These are phyloP conservation scores for Teleogryllus occipitalis DNA, from an alignment of 1,140 invertebrate genomes.

Conservation along the genomic window DNA sequence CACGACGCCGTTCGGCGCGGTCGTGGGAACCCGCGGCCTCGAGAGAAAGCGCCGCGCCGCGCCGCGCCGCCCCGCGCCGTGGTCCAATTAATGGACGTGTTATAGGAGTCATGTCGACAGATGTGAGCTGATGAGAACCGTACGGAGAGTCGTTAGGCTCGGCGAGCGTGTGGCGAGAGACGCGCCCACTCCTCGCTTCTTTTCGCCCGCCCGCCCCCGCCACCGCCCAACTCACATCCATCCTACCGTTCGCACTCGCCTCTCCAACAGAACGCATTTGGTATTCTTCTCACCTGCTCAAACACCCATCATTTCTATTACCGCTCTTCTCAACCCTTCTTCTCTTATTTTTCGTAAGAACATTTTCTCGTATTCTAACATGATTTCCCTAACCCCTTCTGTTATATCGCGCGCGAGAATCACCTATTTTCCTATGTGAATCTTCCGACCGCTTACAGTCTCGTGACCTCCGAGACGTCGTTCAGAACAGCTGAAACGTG, in stretches of 20 bases:
- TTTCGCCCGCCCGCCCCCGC: not conserved
- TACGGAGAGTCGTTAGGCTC: not conserved
- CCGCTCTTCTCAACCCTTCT: no score
- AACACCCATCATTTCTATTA: not conserved
- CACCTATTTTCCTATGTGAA: no score
- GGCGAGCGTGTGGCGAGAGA: not conserved
- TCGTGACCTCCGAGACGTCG: no score
- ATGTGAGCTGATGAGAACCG: constrained; percentile 3
- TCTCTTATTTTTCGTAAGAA: no score
- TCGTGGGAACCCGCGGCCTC: not conserved
- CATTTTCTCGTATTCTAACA: no score
- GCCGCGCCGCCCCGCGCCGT: no score
- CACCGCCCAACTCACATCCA: not conserved
- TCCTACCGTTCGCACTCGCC: not conserved
- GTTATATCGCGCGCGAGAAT: no score
- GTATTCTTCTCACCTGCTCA: not conserved
- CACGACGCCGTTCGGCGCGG: no score
- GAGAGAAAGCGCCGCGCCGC: not conserved
- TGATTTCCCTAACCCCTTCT: no score
- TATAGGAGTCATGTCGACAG: constrained; percentile 1
- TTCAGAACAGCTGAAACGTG: no score
- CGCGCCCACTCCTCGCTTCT: not conserved
- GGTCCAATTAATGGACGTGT: constrained; percentile 3
- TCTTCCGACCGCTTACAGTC: no score
- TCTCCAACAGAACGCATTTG: not conserved